Base-by-base conservation (phyloP, 2,113 vertebrate genomes). In the Stegastes partitus region DNA sequence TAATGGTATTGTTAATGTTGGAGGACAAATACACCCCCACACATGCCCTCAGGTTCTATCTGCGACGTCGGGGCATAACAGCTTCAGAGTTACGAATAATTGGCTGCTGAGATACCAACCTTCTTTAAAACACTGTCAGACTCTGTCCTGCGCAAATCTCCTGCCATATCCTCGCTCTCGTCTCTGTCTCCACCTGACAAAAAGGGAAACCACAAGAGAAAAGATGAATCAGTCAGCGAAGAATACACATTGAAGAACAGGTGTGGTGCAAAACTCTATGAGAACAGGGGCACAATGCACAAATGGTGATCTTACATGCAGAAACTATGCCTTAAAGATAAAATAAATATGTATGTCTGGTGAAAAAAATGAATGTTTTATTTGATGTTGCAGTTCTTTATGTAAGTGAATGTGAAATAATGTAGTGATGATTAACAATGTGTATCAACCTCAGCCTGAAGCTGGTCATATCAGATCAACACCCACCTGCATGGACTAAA, bases 41-140 rank as follows among this genome's bases (percentile, higher is more conserved):
- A 74, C 50, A 58, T 47, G 73, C 83, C 79, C 81, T 61, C n/a
- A 16, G 74, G 76, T 74, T 75, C 25, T 76, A 34, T 54, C 39
- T 34, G 71, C 77, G 15, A 8, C 1, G n/a, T 51, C 31, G 68
- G 59, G 75, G 57, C 3, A 22, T 11, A 18, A 54, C 4, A 0
- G 54, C 59, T 23, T 83, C 23, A 42, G 3, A 76, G 11, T 61
- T 10, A 4, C 56, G 53, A 81, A 65, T 84, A 85, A 80, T 66
- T 73, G 55, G 56, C 21, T 34, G 42, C 50, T 23, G 68, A 68
- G 58, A 79, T 54, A 4, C 82, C 0, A 19, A 98, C 98, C 97
- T 98, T 99, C 88, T 99, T 98, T 47, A 99, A 92, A 68, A 98
- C 95, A 21, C 97, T 96, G 83, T 99, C 98, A 0, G 98, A 99